Base-by-base conservation (phyloP, 2,888 invertebrate species). In the Tetanocera ferruginea region DNA sequence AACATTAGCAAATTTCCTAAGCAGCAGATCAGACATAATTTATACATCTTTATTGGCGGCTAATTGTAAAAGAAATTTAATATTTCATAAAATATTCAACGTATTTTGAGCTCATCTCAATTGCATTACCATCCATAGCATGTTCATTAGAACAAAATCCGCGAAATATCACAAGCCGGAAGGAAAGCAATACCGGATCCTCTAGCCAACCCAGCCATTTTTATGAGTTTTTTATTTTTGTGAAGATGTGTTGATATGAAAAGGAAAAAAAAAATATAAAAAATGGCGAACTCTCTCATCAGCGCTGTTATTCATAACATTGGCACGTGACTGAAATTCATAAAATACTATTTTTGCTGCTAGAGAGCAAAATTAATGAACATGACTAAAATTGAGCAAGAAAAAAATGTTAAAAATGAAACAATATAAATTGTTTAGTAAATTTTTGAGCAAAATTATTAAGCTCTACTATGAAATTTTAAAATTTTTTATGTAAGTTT, bases 231-330 rank as follows among this genome's bases (percentile, higher is more conserved):
- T 37, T 14, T n/a, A n/a, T n/a, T 43, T 43, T 43, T 43, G 1
- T 43, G 43, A 37, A 37, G 37, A 37, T 43, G 43, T 19, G 11
- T 14, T 19, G 34, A 34, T 34, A 34, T 34, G n/a, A 64, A 64
- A 64, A 64, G 17, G 0, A 64, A 8, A 19, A 25, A 60, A 8
- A 19, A 25, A 60, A 23, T 8, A 9, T 19, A 67, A 67, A 25
- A 66, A 34, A 51, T 25, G 11, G 51, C 25, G 25, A 51, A 52
- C 60, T 52, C 60, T 55, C 60, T 78, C 75, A 78, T 78, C 76
- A 78, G 55, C 78, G 70, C 34, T 55, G 60, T 64, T 60, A 72
- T 76, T 76, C 76, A 76, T 73, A 78, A 76, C 43, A 37, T 14
- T 25, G 49, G 43, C 52, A 73, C 72, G 73, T 76, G 78, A 78